A percentile compares a stretch with the other conserved stretches of the same genome.
phyloP scores from a whole-genome alignment of 37 sponge, comb jelly and placozoan genomes.

The Hormiphora californensis region DNA sequence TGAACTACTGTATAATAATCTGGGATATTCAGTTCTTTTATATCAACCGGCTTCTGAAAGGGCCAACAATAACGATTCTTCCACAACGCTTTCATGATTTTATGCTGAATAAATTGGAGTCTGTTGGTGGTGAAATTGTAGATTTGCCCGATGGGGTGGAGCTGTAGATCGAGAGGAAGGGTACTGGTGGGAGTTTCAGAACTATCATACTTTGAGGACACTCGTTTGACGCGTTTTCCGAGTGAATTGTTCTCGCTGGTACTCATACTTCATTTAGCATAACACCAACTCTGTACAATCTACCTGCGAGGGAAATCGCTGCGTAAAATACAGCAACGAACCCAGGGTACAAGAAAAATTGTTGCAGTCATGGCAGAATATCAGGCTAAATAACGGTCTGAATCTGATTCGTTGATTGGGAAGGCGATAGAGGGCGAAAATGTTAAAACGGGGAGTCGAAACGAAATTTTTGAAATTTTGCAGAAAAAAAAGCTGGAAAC shows the following conservation, averaged over 20 bases:
- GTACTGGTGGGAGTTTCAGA: background rate
- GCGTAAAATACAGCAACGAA: too few relatives aligned
- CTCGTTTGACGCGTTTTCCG: constrained; percentile 45
- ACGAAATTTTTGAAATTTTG: too few relatives aligned
- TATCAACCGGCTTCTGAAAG: constrained; percentile 93
- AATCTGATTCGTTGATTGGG: too few relatives aligned
- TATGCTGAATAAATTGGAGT: constrained; percentile 78
- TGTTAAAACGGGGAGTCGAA: too few relatives aligned
- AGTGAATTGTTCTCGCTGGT: background rate
- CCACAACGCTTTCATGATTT: constrained; percentile 71
- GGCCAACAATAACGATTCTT: constrained; percentile 94
- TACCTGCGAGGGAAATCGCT: too few relatives aligned
- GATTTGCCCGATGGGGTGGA: background rate
- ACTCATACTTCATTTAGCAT: too few relatives aligned
- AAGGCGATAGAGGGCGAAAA: too few relatives aligned
- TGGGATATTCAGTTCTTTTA: constrained; percentile 76
- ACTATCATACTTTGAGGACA: constrained; percentile 29
- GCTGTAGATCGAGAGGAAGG: background rate
- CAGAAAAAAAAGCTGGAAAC: too few relatives aligned
- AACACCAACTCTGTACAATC: too few relatives aligned
- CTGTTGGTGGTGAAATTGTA: constrained; percentile 70
- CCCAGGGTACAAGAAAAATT: too few relatives aligned
- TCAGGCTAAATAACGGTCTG: too few relatives aligned
- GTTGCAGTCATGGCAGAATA: too few relatives aligned
- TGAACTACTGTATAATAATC: constrained; percentile 86